Percentiles rank a stretch among this genome's conserved stretches.
phyloP scores from a whole-genome alignment of 1,140 invertebrate genomes.

The Gonioctena quinquepunctata region DNA sequence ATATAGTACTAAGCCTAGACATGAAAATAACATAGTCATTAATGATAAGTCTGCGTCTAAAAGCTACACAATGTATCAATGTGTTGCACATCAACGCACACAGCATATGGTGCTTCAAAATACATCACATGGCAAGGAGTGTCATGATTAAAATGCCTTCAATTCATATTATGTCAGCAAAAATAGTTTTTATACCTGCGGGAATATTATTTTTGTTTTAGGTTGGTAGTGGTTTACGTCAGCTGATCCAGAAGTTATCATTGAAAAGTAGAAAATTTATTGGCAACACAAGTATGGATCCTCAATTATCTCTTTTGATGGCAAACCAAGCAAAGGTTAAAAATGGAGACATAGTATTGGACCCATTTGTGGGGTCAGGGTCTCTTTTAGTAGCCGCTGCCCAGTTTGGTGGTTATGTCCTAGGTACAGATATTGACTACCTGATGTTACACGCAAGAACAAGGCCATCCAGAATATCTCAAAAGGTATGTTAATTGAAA shows the following conservation, averaged over 20 bases:
- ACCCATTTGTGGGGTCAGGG: slow-evolving; percentile 95
- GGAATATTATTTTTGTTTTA: slow-evolving; percentile 56
- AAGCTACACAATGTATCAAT: too few relatives aligned
- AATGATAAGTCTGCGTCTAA: too few relatives aligned
- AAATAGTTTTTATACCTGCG: background rate
- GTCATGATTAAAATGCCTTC: background rate
- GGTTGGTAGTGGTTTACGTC: slow-evolving; percentile 81
- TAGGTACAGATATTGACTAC: slow-evolving; percentile 93
- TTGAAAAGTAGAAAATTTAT: slow-evolving; percentile 92
- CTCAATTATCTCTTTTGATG: slow-evolving; percentile 90
- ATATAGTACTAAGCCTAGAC: too few relatives aligned
- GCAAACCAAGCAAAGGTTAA: slow-evolving; percentile 86
- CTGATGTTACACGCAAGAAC: slow-evolving; percentile 89
- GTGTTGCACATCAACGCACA: too few relatives aligned
- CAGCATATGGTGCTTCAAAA: too few relatives aligned
- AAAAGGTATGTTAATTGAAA: slow-evolving; percentile 63
- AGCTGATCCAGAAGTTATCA: slow-evolving; percentile 77
- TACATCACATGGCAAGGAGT: background rate
- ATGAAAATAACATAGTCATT: too few relatives aligned
- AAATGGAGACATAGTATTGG: slow-evolving; percentile 77
- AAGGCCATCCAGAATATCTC: slow-evolving; percentile 74
- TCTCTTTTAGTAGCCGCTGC: slow-evolving; percentile 90
- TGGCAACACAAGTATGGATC: slow-evolving; percentile 97
- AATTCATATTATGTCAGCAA: background rate
- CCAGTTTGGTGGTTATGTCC: slow-evolving; percentile 86